Conservation (phyloP, 2,888 invertebrate species). For the Chymomyza procnemis region DNA sequence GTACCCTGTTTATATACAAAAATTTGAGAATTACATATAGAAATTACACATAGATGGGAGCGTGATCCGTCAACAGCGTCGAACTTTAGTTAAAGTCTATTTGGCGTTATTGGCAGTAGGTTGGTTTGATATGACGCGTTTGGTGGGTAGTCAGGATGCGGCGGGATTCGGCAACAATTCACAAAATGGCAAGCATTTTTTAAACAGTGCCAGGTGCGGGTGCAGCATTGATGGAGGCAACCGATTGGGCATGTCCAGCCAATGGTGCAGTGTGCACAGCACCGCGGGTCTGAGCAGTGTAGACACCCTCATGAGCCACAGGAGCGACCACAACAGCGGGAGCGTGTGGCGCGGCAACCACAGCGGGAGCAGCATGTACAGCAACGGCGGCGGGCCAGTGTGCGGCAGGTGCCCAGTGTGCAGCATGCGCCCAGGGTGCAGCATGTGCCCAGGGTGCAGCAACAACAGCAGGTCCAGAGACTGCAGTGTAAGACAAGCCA, state of each 20-base stretch:
- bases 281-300: conserved; percentile 74
- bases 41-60: neutral
- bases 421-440: conserved; percentile 46
- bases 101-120: conserved; percentile 49
- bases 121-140: conserved; percentile 24
- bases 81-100: conserved; percentile 6
- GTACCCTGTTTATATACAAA: conserved; percentile 59
- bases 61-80: conserved; percentile 6
- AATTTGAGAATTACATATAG: neutral
- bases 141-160: conserved; percentile 20
- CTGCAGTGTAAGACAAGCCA: conserved; percentile 73
- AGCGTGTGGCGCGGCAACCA: conserved; percentile 43
- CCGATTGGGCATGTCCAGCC: conserved; percentile 71
- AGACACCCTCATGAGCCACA: conserved; percentile 68
- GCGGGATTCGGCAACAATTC: conserved; percentile 1
- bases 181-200: conserved; percentile 9
- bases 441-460: conserved; percentile 51
- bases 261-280: conserved; percentile 74
- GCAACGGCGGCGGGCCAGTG: conserved; percentile 51
- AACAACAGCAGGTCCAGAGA: conserved; percentile 51
- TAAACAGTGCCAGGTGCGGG: conserved; percentile 74
- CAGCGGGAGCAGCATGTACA: conserved; percentile 39
- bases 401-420: conserved; percentile 32
- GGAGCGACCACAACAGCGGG: conserved; percentile 59
- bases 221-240: conserved; percentile 69